Base-by-base conservation (phyloP, 2,888 invertebrate genomes). In the Sarcophaga carnaria region DNA sequence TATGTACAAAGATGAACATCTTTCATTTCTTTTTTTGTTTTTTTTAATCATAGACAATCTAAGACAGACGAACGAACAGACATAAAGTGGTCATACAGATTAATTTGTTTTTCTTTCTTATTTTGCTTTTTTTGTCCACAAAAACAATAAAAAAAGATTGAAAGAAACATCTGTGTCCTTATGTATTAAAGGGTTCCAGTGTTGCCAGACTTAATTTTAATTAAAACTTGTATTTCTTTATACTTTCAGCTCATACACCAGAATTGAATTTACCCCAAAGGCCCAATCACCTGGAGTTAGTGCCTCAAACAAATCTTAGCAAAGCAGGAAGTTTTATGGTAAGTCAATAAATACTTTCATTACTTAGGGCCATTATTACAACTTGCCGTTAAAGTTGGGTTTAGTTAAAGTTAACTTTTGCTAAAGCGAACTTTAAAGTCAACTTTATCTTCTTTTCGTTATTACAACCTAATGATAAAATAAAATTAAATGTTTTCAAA, bases 231-330 rank as follows among this genome's bases (percentile, higher is more conserved):
- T 45, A 27, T 54, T 49, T 62, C 54, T 20, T 25, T 25, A 22
- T 83, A 20, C 10, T 83, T 88, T 8, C 80, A 88, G 83, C 83
- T 80, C 88, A 83, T 77, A 86, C 87, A 60, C 86, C 88, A 66
- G 93, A 93, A 89, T 88, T 91, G 88, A 92, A 90, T 89, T 45
- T 83, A 74, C 91, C 92, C 89, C 93, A 93, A 91, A 91, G 93
- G 88, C 93, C 94, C 69, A 93, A 91, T 90, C 93, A 93, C 90
- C 91, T 93, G 91, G 94, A 93, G 89, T 90, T 93, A 89, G 88
- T 93, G 90, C 91, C 93, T 86, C 92, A 92, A 85, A 90, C 92
- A 85, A 92, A 91, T 90, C 90, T 91, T 60, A 90, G 88, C 88
- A 93, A 93, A 90, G 90, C 92, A 86, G 90, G 90, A 75, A 90